Conservation (phyloP, 2,888 invertebrate species). For the Lepas anatifera region DNA sequence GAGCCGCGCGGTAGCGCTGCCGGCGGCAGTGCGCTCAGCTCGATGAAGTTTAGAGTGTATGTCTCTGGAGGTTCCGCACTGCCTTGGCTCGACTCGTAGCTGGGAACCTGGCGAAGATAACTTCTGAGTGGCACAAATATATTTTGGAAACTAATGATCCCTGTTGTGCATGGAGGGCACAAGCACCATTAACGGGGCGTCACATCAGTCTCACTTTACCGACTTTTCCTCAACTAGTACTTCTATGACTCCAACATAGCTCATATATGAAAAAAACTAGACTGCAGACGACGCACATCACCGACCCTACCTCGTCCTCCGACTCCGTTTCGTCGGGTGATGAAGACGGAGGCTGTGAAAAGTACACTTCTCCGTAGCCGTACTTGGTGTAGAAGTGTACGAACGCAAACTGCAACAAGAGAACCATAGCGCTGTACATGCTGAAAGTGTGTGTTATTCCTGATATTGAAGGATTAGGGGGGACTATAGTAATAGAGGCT, state of each 20-base stretch:
- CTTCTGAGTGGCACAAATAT: too few species aligned
- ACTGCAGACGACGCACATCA: too few species aligned
- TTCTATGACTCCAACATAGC: neutral
- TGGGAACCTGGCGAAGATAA: neutral
- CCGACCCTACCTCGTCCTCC: neutral
- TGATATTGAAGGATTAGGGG: too few species aligned
- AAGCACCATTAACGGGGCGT: too few species aligned
- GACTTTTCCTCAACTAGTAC: neutral
- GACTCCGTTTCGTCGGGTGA: slow-evolving; percentile 4
- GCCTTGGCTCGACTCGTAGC: too few species aligned
- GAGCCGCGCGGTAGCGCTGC: neutral
- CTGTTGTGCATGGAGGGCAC: too few species aligned
- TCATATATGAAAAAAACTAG: too few species aligned
- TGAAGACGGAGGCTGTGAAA: slow-evolving; percentile 51
- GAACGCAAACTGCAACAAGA: slow-evolving; percentile 49
- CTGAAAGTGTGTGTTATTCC: too few species aligned
- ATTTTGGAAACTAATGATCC: too few species aligned
- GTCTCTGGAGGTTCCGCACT: neutral
- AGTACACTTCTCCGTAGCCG: slow-evolving; percentile 65
- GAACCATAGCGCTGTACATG: too few species aligned
- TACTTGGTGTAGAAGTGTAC: slow-evolving; percentile 77
- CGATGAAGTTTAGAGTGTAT: neutral
- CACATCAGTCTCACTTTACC: neutral
- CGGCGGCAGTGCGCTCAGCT: neutral
- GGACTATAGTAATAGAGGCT: too few species aligned